Conservation (phyloP, 30 jellyfish, hydroid and myxozoan genomes). For the Haliclystus octoradiatus region DNA sequence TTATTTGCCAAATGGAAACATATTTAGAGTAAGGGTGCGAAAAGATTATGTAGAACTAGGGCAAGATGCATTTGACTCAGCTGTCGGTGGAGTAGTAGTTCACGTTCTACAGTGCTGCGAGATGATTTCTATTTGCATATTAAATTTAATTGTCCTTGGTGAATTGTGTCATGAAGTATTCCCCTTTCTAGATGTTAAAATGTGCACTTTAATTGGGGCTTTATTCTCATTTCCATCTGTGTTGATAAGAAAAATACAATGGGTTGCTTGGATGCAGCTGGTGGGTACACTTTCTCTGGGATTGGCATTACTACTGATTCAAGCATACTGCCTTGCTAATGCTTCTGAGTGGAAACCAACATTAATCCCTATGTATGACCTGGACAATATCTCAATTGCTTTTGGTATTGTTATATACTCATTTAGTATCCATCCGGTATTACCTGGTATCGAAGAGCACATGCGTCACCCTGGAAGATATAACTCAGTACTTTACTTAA, state of each 20-base stretch:
- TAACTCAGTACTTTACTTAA: slow-evolving; percentile 37
- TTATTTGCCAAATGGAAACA: slow-evolving; percentile 13
- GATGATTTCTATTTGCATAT: slow-evolving; percentile 63
- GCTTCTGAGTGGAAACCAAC: slow-evolving; percentile 28
- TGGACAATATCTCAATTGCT: slow-evolving; percentile 54
- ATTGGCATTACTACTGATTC: slow-evolving; percentile 43
- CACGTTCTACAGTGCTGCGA: slow-evolving; percentile 44
- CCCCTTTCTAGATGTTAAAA: slow-evolving; percentile 30
- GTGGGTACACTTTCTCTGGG: slow-evolving; percentile 56
- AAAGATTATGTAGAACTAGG: slow-evolving; percentile 64
- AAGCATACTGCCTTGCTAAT: slow-evolving; percentile 54
- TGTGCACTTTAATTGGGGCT: slow-evolving; percentile 81
- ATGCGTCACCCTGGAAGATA: slow-evolving; percentile 70
- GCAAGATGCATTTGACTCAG: slow-evolving; percentile 46
- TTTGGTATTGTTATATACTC: slow-evolving; percentile 62
- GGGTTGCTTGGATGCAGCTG: slow-evolving; percentile 85
- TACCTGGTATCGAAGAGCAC: slow-evolving; percentile 93
- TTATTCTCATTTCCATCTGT: slow-evolving; percentile 73
- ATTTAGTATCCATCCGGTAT: slow-evolving; percentile 76
- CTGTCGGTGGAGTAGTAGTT: slow-evolving; percentile 39
- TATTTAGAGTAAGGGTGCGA: slow-evolving; percentile 29
- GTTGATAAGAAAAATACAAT: slow-evolving; percentile 43
- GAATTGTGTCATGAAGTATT: slow-evolving; percentile 53
- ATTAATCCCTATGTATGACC: slow-evolving; percentile 24
- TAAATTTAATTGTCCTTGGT: slow-evolving; percentile 78